A percentile compares a stretch with the other conserved stretches of the same genome.
phyloP scores from a whole-genome alignment of 1,140 invertebrate species.

The Brachionus rotundiformis region DNA sequence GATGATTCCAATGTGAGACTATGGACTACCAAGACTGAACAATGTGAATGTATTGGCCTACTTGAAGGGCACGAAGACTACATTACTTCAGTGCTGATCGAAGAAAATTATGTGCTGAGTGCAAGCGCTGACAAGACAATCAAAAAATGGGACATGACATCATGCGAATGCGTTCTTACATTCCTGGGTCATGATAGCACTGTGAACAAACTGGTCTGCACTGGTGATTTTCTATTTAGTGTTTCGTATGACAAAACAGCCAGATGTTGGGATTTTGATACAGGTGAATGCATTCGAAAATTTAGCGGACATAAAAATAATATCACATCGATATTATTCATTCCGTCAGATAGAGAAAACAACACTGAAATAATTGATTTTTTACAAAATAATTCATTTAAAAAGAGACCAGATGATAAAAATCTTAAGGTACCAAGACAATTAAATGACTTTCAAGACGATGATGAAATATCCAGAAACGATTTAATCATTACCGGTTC shows the following conservation, averaged over 20 bases:
- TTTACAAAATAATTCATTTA: background rate
- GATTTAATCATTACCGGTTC: slow-evolving; percentile 67
- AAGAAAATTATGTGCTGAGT: slow-evolving; percentile 66
- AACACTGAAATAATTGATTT: slow-evolving; percentile 22
- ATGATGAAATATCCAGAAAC: slow-evolving; percentile 55
- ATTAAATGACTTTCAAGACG: slow-evolving; percentile 52
- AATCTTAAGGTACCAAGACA: background rate
- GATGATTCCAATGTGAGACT: slow-evolving; percentile 66
- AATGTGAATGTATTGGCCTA: slow-evolving; percentile 67
- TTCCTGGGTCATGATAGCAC: slow-evolving; percentile 66
- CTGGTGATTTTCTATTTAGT: slow-evolving; percentile 67
- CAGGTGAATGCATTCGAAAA: slow-evolving; percentile 61
- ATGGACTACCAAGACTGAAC: slow-evolving; percentile 66
- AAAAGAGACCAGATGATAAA: background rate
- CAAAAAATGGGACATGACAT: slow-evolving; percentile 68
- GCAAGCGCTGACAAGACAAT: slow-evolving; percentile 67
- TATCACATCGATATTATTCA: slow-evolving; percentile 67
- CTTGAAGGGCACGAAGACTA: slow-evolving; percentile 66
- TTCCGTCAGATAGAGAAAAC: slow-evolving; percentile 61
- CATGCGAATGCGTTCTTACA: slow-evolving; percentile 65
- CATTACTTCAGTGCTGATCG: slow-evolving; percentile 66
- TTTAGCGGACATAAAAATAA: slow-evolving; percentile 66
- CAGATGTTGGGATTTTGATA: slow-evolving; percentile 67
- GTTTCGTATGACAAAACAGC: slow-evolving; percentile 67
- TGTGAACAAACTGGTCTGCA: slow-evolving; percentile 67